Evolutionary conservation across 1,140 invertebrate genomes (phyloP).

Genomic region (Monomorium pharaonis): DNA sequence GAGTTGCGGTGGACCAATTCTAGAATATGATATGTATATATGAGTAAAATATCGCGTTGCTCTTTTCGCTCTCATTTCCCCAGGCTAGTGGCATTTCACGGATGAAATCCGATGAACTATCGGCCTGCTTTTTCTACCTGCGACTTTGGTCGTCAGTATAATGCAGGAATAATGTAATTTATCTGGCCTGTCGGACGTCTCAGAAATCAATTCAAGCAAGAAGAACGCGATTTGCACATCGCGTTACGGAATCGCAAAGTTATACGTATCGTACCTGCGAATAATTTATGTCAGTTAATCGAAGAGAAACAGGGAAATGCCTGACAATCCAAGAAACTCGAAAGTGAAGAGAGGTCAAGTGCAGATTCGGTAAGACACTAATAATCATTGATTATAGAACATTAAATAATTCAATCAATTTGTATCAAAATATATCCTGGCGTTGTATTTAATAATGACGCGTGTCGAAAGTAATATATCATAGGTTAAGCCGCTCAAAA

Average conservation of each 20-base stretch:
- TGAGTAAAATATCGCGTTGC: conserved; percentile 31
- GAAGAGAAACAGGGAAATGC: background rate
- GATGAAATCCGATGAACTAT: conserved; percentile 43
- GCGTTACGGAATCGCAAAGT: background rate
- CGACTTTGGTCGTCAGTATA: background rate
- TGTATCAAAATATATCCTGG: background rate
- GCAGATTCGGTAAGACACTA: background rate
- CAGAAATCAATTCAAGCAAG: conserved; percentile 64
- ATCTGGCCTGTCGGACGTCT: conserved; percentile 64
- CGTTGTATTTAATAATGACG: conserved; percentile 8
- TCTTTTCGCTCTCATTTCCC: conserved; percentile 24
- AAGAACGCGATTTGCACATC: background rate
- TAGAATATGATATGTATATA: background rate
- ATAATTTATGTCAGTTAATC: background rate
- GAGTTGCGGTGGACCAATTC: background rate
- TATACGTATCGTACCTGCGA: background rate
- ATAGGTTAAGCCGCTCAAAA: conserved; percentile 14
- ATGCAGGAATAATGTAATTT: conserved; percentile 61
- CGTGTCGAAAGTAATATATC: conserved; percentile 22
- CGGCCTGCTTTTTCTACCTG: conserved; percentile 2
- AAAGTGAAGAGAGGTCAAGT: background rate
- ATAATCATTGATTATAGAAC: background rate
- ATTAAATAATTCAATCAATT: background rate
- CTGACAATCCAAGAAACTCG: background rate
- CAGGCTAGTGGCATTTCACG: conserved; percentile 34